Conservation (phyloP, 2,888 invertebrate genomes). For the Xanthorhoe designata region DNA sequence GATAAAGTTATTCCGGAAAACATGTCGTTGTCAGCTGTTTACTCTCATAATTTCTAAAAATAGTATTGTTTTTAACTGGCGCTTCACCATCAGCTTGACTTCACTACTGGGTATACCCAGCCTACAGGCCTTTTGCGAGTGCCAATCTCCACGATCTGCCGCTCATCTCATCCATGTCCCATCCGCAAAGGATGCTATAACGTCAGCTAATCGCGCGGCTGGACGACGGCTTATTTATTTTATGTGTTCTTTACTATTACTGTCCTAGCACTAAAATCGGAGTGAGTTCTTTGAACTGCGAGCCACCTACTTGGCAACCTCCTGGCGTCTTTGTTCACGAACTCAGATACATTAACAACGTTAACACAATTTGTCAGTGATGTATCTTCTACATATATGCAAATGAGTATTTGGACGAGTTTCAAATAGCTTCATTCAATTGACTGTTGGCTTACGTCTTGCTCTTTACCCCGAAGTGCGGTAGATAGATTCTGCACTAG, state of each 20-base stretch:
- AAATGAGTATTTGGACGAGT: slow-evolving; percentile 27
- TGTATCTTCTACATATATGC: slow-evolving; percentile 10
- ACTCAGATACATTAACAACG: slow-evolving; percentile 10
- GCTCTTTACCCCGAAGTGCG: background rate
- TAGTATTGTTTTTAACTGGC: too few relatives aligned
- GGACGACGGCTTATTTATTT: background rate
- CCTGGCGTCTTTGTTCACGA: slow-evolving; percentile 6
- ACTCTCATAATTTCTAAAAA: too few relatives aligned
- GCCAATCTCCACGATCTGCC: too few relatives aligned
- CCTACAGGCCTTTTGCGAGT: too few relatives aligned
- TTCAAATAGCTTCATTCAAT: slow-evolving; percentile 33
- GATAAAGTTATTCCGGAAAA: too few relatives aligned
- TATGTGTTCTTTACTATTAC: background rate
- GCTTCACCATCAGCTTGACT: too few relatives aligned
- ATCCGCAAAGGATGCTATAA: too few relatives aligned
- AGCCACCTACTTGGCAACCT: slow-evolving; percentile 21
- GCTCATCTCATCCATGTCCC: too few relatives aligned
- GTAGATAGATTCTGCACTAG: background rate
- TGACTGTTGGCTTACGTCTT: slow-evolving; percentile 18
- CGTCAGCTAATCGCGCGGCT: too few relatives aligned
- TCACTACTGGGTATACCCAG: too few relatives aligned
- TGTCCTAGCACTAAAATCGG: slow-evolving; percentile 10
- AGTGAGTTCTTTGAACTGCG: slow-evolving; percentile 30
- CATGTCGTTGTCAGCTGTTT: too few relatives aligned
- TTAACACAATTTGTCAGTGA: slow-evolving; percentile 22